A percentile compares a stretch with the other conserved stretches of the same genome.
Conservation (phyloP, 1,140 invertebrate species). For the Octopus sinensis region DNA sequence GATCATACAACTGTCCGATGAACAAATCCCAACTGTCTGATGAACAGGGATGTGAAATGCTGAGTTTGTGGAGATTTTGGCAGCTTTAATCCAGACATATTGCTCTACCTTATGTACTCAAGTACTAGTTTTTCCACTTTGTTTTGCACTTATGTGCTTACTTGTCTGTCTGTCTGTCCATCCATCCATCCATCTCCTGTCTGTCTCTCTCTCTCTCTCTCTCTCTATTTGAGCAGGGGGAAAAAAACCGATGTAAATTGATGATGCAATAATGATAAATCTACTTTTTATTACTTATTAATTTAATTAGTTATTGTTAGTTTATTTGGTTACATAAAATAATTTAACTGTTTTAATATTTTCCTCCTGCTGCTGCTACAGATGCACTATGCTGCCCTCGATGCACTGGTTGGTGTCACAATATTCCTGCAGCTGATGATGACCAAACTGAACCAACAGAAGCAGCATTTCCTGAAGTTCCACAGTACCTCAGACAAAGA, state of each 20-base stretch:
- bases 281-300: not conserved
- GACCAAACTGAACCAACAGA: slow-evolving; percentile 24
- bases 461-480: not conserved
- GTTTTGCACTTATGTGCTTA: no score
- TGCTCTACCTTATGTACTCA: no score
- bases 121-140: no score
- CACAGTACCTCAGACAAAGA: slow-evolving; percentile 18
- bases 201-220: no score
- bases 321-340: not conserved
- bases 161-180: no score
- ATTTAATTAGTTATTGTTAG: not conserved
- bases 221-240: no score
- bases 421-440: slow-evolving; percentile 61
- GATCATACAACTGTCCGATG: no score
- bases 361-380: slow-evolving; percentile 53
- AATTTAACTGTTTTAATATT: slow-evolving; percentile 14
- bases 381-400: slow-evolving; percentile 70
- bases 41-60: no score
- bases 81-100: no score
- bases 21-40: no score
- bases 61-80: no score
- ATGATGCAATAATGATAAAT: not conserved
- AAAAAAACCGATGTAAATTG: not conserved
- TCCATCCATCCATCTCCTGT: no score
- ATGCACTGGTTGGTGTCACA: slow-evolving; percentile 69